phyloP scores from a whole-genome alignment of 2,888 invertebrate genomes.

The Willowsia nigromaculata region DNA sequence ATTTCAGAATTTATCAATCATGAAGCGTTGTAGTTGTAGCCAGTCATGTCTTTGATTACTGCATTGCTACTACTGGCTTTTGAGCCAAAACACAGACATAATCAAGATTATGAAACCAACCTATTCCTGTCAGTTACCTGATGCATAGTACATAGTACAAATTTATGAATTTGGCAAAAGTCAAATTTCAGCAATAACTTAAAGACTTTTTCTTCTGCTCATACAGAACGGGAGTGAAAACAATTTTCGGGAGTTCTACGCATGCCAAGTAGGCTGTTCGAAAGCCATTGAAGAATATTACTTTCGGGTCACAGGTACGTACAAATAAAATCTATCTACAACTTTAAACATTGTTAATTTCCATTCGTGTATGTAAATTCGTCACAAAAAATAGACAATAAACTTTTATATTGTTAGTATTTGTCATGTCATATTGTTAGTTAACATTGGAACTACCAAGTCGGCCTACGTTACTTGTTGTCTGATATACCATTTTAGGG shows the following conservation, averaged over 20 bases:
- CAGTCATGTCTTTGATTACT: no score
- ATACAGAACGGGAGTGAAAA: constrained; percentile 74
- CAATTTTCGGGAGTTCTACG: constrained; percentile 75
- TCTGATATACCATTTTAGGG: not conserved
- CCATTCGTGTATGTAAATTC: constrained; percentile 3
- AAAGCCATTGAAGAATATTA: constrained; percentile 77
- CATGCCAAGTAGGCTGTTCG: constrained; percentile 77
- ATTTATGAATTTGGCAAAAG: no score
- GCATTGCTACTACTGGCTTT: no score
- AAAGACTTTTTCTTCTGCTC: not conserved
- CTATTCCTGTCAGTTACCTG: no score
- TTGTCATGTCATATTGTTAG: constrained; percentile 21
- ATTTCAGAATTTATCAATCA: no score
- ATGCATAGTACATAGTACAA: no score
- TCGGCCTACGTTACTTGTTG: not conserved
- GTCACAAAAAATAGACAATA: not conserved
- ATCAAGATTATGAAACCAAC: no score
- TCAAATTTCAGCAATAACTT: no score
- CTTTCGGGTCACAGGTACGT: constrained; percentile 70
- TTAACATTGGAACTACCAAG: not conserved
- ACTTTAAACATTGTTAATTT: not conserved
- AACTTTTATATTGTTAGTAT: not conserved
- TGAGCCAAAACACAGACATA: no score
- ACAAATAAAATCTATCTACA: not conserved
- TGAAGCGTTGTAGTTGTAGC: no score